phyloP scores from a whole-genome alignment of 2,113 vertebrate genomes.

The Passer domesticus region DNA sequence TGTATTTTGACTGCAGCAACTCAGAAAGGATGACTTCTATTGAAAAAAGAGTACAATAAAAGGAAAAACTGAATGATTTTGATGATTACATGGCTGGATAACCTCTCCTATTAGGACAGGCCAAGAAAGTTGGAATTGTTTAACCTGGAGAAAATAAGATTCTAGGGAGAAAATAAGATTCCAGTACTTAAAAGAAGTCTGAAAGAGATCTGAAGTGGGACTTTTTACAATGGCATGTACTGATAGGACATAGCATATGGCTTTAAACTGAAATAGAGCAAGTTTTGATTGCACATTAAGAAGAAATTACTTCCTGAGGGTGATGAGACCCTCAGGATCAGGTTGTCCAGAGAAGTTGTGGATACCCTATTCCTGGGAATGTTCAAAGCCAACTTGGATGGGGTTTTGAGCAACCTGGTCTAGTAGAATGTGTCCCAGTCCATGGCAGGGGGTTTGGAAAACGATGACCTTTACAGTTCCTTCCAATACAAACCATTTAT shows the following conservation, averaged over 20 bases:
- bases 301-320: background rate
- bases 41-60: background rate
- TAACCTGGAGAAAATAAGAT: background rate
- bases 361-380: no score
- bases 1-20: background rate
- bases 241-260: background rate
- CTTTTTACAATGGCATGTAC: background rate
- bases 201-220: background rate
- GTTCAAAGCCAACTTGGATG: background rate
- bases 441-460: background rate
- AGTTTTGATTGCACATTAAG: background rate
- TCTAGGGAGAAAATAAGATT: background rate
- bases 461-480: background rate
- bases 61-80: background rate
- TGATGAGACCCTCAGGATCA: background rate
- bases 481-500: background rate
- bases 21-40: background rate
- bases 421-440: background rate
- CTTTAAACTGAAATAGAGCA: background rate
- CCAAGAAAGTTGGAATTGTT: background rate
- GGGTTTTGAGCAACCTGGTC: background rate
- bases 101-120: background rate
- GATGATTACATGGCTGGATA: background rate
- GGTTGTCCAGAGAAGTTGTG: background rate
- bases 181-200: background rate